Conservation (phyloP, 1,140 invertebrate genomes). For the Aporrectodea caliginosa region DNA sequence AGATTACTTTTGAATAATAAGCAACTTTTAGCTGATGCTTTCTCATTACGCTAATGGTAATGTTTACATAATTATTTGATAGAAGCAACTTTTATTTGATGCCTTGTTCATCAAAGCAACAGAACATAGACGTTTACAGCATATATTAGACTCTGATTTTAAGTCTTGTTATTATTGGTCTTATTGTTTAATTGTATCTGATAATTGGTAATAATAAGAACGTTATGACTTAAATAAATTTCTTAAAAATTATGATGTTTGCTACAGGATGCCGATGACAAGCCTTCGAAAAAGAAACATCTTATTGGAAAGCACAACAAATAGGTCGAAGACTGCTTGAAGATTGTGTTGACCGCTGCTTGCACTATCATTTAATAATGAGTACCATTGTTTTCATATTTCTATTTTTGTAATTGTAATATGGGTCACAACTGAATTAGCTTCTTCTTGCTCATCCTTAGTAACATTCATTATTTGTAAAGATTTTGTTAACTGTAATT, state of each 20-base stretch:
- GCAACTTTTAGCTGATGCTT: too few relatives aligned
- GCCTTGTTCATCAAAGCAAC: not conserved
- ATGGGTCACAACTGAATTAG: not conserved
- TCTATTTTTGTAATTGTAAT: not conserved
- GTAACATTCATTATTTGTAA: not conserved
- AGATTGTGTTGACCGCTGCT: not conserved
- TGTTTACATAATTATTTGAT: not conserved
- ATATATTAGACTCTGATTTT: not conserved
- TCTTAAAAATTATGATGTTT: not conserved
- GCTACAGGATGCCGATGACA: constrained; percentile 15
- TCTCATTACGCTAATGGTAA: too few relatives aligned
- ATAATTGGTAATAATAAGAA: not conserved
- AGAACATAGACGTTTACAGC: not conserved
- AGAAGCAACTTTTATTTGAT: not conserved
- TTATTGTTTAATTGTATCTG: not conserved
- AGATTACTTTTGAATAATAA: too few relatives aligned
- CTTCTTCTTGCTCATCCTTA: not conserved
- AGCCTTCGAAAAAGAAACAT: constrained; percentile 18
- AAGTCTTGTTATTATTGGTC: not conserved
- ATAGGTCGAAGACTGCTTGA: not conserved
- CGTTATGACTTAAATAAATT: not conserved
- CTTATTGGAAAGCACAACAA: constrained; percentile 14
- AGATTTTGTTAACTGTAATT: not conserved
- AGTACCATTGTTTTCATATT: not conserved
- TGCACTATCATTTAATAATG: not conserved